Conservation (phyloP, 2,888 invertebrate genomes). For the Eupsilia transversa region DNA sequence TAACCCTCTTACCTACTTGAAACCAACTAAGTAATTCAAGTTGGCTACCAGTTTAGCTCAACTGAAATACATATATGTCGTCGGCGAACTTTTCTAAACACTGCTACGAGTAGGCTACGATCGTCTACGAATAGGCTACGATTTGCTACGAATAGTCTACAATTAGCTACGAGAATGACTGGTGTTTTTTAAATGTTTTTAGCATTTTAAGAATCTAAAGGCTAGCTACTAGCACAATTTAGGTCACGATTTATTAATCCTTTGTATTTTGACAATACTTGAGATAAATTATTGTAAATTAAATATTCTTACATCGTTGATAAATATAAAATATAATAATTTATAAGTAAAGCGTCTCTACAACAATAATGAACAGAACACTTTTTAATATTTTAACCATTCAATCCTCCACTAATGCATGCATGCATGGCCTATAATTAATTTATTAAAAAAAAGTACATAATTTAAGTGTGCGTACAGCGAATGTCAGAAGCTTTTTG, state of each 20-base stretch:
- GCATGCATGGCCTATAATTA: slow-evolving; percentile 34
- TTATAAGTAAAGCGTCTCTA: background rate
- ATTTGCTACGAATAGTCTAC: slow-evolving; percentile 1
- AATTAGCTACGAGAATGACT: background rate
- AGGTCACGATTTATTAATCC: background rate
- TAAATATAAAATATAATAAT: background rate
- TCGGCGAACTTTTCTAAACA: background rate
- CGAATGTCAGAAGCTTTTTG: slow-evolving; percentile 62
- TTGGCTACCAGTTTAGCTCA: background rate
- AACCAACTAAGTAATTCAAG: background rate
- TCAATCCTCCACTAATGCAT: slow-evolving; percentile 19
- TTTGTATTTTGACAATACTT: background rate
- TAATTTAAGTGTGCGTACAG: slow-evolving; percentile 49
- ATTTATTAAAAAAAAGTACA: slow-evolving; percentile 48
- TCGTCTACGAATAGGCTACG: slow-evolving; percentile 2
- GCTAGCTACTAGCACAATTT: too few species aligned
- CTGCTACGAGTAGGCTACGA: slow-evolving; percentile 2
- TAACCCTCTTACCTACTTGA: background rate
- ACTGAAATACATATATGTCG: slow-evolving; percentile 1
- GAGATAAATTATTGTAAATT: background rate
- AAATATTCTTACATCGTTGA: background rate
- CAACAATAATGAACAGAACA: slow-evolving; percentile 3
- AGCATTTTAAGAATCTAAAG: background rate
- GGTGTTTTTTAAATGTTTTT: background rate
- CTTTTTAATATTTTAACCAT: slow-evolving; percentile 21